Percentiles rank a stretch among this genome's conserved stretches.
These are phyloP conservation scores for Drosophila prostipennis DNA, from an alignment of 2,888 invertebrate genomes.

Conservation along the genomic window DNA sequence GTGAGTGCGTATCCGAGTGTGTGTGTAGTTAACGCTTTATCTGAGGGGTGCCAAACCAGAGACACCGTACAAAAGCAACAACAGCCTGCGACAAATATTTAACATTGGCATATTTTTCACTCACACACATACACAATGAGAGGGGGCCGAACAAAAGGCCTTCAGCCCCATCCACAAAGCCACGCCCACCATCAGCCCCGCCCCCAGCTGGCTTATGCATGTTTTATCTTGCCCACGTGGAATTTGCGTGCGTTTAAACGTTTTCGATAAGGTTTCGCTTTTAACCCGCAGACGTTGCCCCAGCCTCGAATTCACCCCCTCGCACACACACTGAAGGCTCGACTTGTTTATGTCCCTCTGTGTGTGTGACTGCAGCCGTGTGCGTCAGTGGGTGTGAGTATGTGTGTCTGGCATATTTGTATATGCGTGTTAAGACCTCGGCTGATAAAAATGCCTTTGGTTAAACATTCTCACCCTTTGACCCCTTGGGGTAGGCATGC, in stretches of 20 bases:
- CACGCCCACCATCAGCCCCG: constrained; percentile 42
- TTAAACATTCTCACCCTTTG: constrained; percentile 54
- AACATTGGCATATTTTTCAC: constrained; percentile 79
- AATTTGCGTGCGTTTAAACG: constrained; percentile 81
- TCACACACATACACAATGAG: constrained; percentile 47
- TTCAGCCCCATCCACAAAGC: constrained; percentile 15
- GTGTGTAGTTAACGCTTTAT: constrained; percentile 76
- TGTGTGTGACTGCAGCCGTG: constrained; percentile 22
- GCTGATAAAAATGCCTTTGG: constrained; percentile 76
- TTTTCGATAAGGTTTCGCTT: constrained; percentile 80
- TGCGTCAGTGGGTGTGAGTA: constrained; percentile 14
- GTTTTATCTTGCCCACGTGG: constrained; percentile 80
- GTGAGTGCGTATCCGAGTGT: constrained; percentile 28
- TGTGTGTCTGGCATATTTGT: constrained; percentile 67
- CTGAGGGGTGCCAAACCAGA: constrained; percentile 72
- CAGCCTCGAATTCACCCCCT: constrained; percentile 15
- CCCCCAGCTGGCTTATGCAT: constrained; percentile 69
- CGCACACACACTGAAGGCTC: constrained; percentile 10
- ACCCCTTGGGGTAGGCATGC: constrained; percentile 43
- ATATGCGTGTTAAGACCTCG: constrained; percentile 78
- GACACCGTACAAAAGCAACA: constrained; percentile 47
- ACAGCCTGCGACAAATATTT: constrained; percentile 75
- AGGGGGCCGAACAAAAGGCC: constrained; percentile 22
- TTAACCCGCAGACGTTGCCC: constrained; percentile 71
- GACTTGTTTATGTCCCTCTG: constrained; percentile 43